Base-by-base conservation (phyloP, 2,797 vertebrate genomes). In the Synanceia verrucosa region DNA sequence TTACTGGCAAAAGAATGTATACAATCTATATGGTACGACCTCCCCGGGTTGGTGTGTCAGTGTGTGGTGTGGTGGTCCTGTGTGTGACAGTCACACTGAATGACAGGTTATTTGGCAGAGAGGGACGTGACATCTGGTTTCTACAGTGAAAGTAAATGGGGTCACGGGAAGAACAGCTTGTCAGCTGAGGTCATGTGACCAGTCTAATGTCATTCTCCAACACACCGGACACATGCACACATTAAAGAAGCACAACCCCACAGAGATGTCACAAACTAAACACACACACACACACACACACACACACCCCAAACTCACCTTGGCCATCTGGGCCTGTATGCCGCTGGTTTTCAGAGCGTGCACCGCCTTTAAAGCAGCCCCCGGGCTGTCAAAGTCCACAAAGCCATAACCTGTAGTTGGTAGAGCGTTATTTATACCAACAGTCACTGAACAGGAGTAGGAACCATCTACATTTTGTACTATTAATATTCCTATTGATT, bases 281-380 rank as follows among this genome's bases (percentile, higher is more conserved):
- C 70, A 69, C 24, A 55, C 16, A 46, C 29, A 60, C 47, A 62
- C 51, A 37, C 41, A 51, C 26, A 65, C 64, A 58, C 18, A 47
- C 1, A 64, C 41, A 39, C 59, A 53, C 67, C 66, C 41, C 65
- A 79, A 55, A 74, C 95, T 92, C 93, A 99, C 98, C 96, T 99
- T 99, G 91, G 98, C 98, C 98, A 99, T 99, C 93, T 99, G 98
- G 73, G 98, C 98, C 92, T 99, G 98, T 77, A 99, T 97, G 76
- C 98, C 98, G 48, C 81, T 98, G 79, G 96, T 97, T 92, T 99
- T 99, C 82, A 99, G 94, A 86, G 98, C 97, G 60, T 97, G 95
- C 59, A 99, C 98, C 0, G 98, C 98, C 90, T 99, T 99, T 93
- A 98, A 95, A 84, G 98, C 98, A 33, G 98, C 97, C 36, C 95